Base-by-base conservation (phyloP, 2,888 invertebrate species). In the Hesperia comma region DNA sequence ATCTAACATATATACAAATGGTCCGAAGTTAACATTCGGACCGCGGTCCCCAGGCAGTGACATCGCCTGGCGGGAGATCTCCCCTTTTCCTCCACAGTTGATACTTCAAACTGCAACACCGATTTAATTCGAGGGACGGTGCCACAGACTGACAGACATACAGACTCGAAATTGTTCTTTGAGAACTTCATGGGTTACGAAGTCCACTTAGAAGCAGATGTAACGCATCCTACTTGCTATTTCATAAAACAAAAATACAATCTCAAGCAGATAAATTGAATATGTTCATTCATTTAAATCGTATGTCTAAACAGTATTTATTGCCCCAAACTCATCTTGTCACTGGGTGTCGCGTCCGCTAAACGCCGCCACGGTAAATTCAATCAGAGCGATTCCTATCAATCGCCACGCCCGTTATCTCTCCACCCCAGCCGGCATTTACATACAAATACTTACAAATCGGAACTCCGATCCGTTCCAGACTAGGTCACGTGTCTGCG, bases 401-500 rank as follows among this genome's bases (percentile, higher is more conserved):
- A 83, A 79, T 77, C 76, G 80, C 78, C 83, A 85, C 84, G 86
- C 82, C 87, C 81, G 83, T 86, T 89, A 90, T 90, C 90, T 89
- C 79, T 71, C 84, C 87, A 83, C 89, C 88, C 88, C 87, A 86
- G 81, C 79, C 80, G 19, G 72, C 80, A 83, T 75, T 75, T 74
- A 71, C 76, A 76, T 75, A 74, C 76, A 90, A 90, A 91, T 88
- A 88, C 90, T 89, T 90, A 88, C 88, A 90, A 88, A 91, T 88
- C 86, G 84, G 86, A 81, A 84, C 86, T 86, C 79, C 83, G 87
- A 91, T 93, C 88, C 85, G 91, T 92, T 91, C 89, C 67, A 53
- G 15, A 43, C 37, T 91, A 90, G 88, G 93, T 94, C 94, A 93
- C 94, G 94, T 94, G 94, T 80, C 93, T 77, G 82, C 88, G 94